Conservation (phyloP, 1,140 invertebrate genomes). For the Ips typographus region DNA sequence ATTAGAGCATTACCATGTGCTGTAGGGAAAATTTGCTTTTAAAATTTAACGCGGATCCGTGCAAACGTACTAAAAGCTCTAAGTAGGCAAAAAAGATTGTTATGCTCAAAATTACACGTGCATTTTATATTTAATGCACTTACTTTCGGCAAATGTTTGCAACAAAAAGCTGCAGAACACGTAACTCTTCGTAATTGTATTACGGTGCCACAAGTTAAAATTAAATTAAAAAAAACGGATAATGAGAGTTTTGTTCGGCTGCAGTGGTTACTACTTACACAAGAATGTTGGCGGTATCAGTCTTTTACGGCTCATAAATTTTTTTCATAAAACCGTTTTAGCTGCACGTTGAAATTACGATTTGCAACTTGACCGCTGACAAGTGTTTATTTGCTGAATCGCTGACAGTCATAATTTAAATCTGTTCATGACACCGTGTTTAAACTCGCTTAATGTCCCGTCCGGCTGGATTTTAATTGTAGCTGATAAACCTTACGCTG, state of each 20-base stretch:
- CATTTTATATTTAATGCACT: constrained; percentile 7
- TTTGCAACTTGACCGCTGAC: constrained; percentile 2
- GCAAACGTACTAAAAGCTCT: constrained; percentile 9
- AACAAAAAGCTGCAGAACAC: background rate
- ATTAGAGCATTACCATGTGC: constrained; percentile 8
- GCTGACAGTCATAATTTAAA: constrained; percentile 21
- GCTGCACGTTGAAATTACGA: too few relatives aligned
- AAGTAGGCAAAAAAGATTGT: constrained; percentile 2
- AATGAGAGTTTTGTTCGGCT: too few relatives aligned
- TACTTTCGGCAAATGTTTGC: background rate
- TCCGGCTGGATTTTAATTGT: constrained; percentile 20
- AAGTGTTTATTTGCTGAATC: constrained; percentile 24
- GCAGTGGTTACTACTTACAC: too few relatives aligned
- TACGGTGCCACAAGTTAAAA: too few relatives aligned
- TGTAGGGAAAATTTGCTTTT: constrained; percentile 8
- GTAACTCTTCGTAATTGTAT: too few relatives aligned
- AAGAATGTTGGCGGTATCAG: too few relatives aligned
- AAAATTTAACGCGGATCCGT: background rate
- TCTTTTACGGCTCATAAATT: too few relatives aligned
- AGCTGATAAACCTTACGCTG: constrained; percentile 15
- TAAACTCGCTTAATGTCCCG: constrained; percentile 19
- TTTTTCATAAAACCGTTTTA: too few relatives aligned
- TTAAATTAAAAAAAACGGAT: too few relatives aligned
- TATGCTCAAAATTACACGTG: constrained; percentile 1
- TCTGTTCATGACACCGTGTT: constrained; percentile 24